Evolutionary conservation across 2,888 invertebrate genomes (phyloP), one percentile per base, ranked within the genome.

Genomic region (Helicoverpa assulta): DNA sequence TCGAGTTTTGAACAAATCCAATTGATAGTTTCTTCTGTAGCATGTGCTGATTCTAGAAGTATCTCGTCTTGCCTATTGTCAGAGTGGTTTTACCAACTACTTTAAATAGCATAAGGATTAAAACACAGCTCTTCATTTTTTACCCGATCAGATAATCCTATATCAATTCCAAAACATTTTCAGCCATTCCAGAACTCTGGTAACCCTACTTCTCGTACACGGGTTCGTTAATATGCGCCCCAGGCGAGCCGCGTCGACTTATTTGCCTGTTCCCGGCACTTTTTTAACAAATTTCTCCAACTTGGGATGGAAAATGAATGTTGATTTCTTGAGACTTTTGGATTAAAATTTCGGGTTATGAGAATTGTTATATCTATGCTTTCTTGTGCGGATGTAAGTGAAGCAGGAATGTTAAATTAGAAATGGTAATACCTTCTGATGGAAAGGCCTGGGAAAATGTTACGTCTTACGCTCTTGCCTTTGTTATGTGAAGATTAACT

Each of bases 201-300:
- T 83, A 80, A 68, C 77, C 80, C 75, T 82, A 76, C 70, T 71
- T 75, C 70, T 66, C 76, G 73, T 65, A 63, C 77, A 76, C 66
- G 67, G 81, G 80, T 83, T 90, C 87, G 88, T 90, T 90, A 90
- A 86, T 88, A 89, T 86, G 86, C 89, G 88, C 87, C 88, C 82
- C 85, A 77, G 84, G 88, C 86, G 69, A 78, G 73, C 73, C 74
- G 70, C 73, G 73, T 71, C 80, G 82, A 85, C 84, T 88, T 88
- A 86, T 87, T 86, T 83, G 85, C 78, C 86, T 85, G 85, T 85
- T 85, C 86, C 82, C 80, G 85, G 82, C 85, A 87, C 85, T 89
- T 90, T 83, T 89, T 89, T 88, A 88, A 87, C 86, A 87, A 90
- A 88, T 88, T 87, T 74, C 81, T 76, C 73, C 75, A 85, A 85